phyloP scores from a whole-genome alignment of 2,888 invertebrate genomes.

The Epinotia nisella region DNA sequence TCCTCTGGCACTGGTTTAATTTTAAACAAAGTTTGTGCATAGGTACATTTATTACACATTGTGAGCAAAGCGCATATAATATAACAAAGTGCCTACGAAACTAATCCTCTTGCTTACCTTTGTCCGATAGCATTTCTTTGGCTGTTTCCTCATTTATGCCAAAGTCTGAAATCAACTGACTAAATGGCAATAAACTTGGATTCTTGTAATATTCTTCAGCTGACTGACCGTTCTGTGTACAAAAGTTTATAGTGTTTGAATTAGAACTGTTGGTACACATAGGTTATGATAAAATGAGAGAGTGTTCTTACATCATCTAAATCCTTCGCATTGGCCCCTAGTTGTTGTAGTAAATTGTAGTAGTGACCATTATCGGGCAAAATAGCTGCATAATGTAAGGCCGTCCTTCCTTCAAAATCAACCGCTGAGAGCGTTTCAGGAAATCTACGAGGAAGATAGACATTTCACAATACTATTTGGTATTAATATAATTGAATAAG shows the following conservation, averaged over 20 bases:
- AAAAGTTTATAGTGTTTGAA: not conserved
- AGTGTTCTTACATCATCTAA: conserved; percentile 90
- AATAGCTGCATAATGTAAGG: conserved; percentile 94
- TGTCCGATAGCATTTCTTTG: conserved; percentile 89
- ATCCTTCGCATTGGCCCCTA: conserved; percentile 93
- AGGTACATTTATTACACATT: conserved; percentile 10
- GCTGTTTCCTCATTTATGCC: conserved; percentile 88
- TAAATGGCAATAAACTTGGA: conserved; percentile 88
- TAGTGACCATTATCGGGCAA: conserved; percentile 94
- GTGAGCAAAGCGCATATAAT: conserved; percentile 8
- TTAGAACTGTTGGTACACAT: not conserved
- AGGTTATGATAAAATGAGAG: not conserved
- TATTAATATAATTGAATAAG: not conserved
- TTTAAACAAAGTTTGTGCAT: conserved; percentile 36
- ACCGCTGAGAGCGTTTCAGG: conserved; percentile 93
- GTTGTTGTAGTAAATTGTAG: conserved; percentile 92
- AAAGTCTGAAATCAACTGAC: conserved; percentile 87
- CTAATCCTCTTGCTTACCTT: conserved; percentile 84
- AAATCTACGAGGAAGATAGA: conserved; percentile 81
- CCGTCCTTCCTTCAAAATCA: conserved; percentile 92
- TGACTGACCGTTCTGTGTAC: conserved; percentile 88
- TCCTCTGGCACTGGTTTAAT: conserved; percentile 88
- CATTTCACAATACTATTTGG: not conserved
- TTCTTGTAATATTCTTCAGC: conserved; percentile 91
- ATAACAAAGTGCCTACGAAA: conserved; percentile 1